phyloP scores from a whole-genome alignment of 2,797 vertebrate genomes.

The Helicolenus hilgendorfi region DNA sequence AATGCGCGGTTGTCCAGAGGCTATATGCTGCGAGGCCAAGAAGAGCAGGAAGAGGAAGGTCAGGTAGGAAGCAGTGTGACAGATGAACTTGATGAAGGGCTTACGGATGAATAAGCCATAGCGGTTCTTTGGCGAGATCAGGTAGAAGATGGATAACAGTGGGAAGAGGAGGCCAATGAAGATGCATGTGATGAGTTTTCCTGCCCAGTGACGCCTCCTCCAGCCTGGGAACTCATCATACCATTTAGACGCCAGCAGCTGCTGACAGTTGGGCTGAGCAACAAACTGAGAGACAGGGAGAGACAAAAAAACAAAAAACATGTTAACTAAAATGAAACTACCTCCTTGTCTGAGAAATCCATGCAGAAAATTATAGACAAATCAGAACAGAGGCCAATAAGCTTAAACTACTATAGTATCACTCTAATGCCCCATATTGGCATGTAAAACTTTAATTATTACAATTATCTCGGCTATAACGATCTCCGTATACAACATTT shows the following conservation, averaged over 20 bases:
- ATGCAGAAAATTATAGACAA: not conserved
- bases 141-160: conserved; percentile 94
- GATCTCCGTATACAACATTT: not conserved
- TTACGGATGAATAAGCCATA: conserved; percentile 97
- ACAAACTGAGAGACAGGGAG: conserved; percentile 92
- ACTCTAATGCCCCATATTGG: not conserved
- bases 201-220: conserved; percentile 97
- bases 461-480: not conserved
- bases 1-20: conserved; percentile 85
- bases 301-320: conserved; percentile 2
- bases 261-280: conserved; percentile 99
- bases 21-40: conserved; percentile 96
- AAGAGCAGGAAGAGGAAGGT: conserved; percentile 98
- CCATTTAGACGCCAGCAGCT: conserved; percentile 98
- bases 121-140: conserved; percentile 95
- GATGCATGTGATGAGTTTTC: conserved; percentile 95
- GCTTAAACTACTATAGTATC: not conserved
- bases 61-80: conserved; percentile 98
- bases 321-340: not conserved
- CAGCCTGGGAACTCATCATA: conserved; percentile 98
- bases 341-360: not conserved
- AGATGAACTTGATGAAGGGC: conserved; percentile 99
- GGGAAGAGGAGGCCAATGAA: conserved; percentile 97
- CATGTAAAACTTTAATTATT: not conserved
- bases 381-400: not conserved